These are phyloP conservation scores for Rhingia campestris DNA, from an alignment of 2,888 invertebrate species.

Conservation along the genomic window DNA sequence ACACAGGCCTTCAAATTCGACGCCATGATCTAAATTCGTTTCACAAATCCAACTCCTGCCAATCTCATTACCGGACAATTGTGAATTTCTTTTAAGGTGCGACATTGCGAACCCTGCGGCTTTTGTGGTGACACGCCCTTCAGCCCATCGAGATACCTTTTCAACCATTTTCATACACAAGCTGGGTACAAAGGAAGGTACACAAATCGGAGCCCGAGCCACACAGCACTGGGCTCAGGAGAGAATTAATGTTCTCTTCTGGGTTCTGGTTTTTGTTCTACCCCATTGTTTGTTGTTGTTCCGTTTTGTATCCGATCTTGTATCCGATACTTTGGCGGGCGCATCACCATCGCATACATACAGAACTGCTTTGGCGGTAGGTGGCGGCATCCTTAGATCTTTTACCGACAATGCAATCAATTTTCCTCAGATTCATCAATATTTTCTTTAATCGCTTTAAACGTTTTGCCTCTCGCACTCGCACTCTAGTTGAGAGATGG, in stretches of 20 bases:
- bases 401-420: constrained; percentile 73
- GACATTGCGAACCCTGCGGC: constrained; percentile 66
- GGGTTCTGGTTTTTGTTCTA: constrained; percentile 52
- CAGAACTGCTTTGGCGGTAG: constrained; percentile 70
- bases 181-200: not conserved
- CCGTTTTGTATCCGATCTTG: constrained; percentile 70
- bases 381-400: constrained; percentile 68
- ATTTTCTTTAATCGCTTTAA: constrained; percentile 74
- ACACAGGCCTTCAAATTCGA: no score
- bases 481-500: constrained; percentile 49
- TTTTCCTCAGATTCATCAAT: constrained; percentile 75
- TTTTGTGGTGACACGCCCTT: constrained; percentile 68
- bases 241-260: constrained; percentile 49
- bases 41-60: not conserved
- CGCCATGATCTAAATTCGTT: not conserved
- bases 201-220: constrained; percentile 30
- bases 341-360: constrained; percentile 63
- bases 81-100: constrained; percentile 49
- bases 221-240: constrained; percentile 9
- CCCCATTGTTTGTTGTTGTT: constrained; percentile 72
- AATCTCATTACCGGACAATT: constrained; percentile 12
- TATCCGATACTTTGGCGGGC: constrained; percentile 62
- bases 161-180: constrained; percentile 3
- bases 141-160: constrained; percentile 29
- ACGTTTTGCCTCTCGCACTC: constrained; percentile 70